phyloP scores from a whole-genome alignment of 2,113 vertebrate genomes.

The Hippocampus zosterae region DNA sequence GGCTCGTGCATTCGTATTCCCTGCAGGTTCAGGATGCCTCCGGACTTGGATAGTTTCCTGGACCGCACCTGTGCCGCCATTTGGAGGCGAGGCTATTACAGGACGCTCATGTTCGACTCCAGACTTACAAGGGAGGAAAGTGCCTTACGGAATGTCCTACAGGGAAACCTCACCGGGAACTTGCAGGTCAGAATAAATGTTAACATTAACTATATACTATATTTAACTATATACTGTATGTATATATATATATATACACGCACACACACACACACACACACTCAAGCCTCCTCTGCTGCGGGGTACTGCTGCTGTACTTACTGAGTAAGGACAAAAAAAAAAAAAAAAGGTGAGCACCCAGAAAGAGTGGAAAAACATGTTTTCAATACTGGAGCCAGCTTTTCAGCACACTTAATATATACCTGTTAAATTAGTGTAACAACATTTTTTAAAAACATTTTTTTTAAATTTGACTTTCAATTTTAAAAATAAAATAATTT shows the following conservation, averaged over 20 bases:
- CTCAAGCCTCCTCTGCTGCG: background rate
- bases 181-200: conserved; percentile 6
- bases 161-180: conserved; percentile 45
- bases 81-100: conserved; percentile 43
- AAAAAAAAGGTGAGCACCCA: too few relatives aligned
- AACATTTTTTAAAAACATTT: too few relatives aligned
- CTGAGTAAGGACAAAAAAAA: too few relatives aligned
- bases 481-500: too few relatives aligned
- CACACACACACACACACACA: too few relatives aligned
- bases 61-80: conserved; percentile 44
- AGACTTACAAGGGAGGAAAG: conserved; percentile 25
- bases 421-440: too few relatives aligned
- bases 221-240: background rate
- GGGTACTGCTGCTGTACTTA: background rate
- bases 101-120: conserved; percentile 50
- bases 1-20: conserved; percentile 56
- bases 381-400: too few relatives aligned
- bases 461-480: too few relatives aligned
- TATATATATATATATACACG: too few relatives aligned
- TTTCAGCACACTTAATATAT: too few relatives aligned
- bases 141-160: conserved; percentile 19
- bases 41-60: conserved; percentile 15
- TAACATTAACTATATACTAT: too few relatives aligned
- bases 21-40: conserved; percentile 45
- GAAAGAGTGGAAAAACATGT: too few relatives aligned